Percentiles rank a stretch among this genome's conserved stretches.
phyloP scores from a whole-genome alignment of 37 sponge, comb jelly and placozoan species.

The Lycopodina hypogea region DNA sequence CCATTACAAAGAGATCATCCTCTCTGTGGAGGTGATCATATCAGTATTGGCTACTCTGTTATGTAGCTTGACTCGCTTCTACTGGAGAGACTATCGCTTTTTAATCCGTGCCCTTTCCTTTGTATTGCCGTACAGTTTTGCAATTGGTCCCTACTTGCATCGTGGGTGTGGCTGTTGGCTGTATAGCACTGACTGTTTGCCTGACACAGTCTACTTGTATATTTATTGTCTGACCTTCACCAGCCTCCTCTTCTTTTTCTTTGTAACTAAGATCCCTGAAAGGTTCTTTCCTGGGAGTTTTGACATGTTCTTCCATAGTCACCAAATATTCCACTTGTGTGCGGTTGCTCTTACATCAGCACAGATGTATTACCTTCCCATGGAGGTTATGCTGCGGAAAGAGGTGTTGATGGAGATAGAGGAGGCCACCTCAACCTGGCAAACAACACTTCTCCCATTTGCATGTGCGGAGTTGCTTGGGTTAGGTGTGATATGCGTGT shows the following conservation, averaged over 20 bases:
- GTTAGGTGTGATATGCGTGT: slow-evolving; percentile 3
- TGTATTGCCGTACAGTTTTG: slow-evolving; percentile 19
- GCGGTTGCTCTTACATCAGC: slow-evolving; percentile 34
- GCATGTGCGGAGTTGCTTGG: slow-evolving; percentile 10
- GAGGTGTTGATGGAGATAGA: not conserved
- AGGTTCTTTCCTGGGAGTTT: slow-evolving; percentile 75
- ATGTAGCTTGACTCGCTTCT: slow-evolving; percentile 57
- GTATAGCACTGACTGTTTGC: slow-evolving; percentile 23
- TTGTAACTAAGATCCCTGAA: slow-evolving; percentile 86
- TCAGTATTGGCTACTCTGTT: slow-evolving; percentile 27
- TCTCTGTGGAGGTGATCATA: slow-evolving; percentile 10
- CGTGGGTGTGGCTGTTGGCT: slow-evolving; percentile 10
- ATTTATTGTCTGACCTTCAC: not conserved
- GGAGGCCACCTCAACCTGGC: not conserved
- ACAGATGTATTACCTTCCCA: slow-evolving; percentile 51
- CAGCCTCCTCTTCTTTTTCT: slow-evolving; percentile 47
- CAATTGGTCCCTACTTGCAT: slow-evolving; percentile 14
- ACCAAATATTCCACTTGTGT: slow-evolving; percentile 80
- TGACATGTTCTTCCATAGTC: slow-evolving; percentile 80
- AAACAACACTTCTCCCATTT: slow-evolving; percentile 25
- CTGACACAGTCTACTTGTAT: slow-evolving; percentile 26
- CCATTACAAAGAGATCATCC: slow-evolving; percentile 3
- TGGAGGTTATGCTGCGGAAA: slow-evolving; percentile 39
- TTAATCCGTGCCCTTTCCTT: slow-evolving; percentile 34
- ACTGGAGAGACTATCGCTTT: slow-evolving; percentile 47